phyloP scores from a whole-genome alignment of 2,888 invertebrate species.

The Lasioglossum calceatum region DNA sequence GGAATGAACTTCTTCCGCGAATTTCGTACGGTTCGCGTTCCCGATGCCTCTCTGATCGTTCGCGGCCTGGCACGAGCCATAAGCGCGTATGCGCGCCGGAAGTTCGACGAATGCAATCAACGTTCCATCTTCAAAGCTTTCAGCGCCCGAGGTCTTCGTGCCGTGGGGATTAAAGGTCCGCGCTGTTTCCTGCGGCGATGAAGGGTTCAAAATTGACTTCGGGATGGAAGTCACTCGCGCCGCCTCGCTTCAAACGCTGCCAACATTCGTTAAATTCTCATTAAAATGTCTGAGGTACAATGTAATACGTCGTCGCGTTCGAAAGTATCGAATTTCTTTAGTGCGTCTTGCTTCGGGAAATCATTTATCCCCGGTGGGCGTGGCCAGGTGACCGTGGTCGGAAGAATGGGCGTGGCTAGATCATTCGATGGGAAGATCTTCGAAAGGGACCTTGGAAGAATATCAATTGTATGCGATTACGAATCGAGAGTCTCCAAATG shows the following conservation, averaged over 20 bases:
- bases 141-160: conserved; percentile 45
- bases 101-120: conserved; percentile 59
- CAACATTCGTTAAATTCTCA: background rate
- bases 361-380: background rate
- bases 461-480: too few relatives aligned
- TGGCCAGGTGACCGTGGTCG: background rate
- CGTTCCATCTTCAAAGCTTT: conserved; percentile 46
- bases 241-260: background rate
- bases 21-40: background rate
- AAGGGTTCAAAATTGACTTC: conserved; percentile 45
- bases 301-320: background rate
- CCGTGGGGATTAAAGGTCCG: conserved; percentile 45
- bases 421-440: background rate
- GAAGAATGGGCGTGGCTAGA: background rate
- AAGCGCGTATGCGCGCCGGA: conserved; percentile 25
- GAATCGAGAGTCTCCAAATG: background rate
- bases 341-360: background rate
- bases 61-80: background rate
- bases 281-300: background rate
- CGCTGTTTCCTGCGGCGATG: conserved; percentile 30
- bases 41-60: conserved; percentile 13
- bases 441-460: background rate
- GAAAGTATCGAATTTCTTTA: background rate
- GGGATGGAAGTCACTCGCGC: conserved; percentile 22
- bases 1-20: conserved; percentile 2